Evolutionary conservation across 1,140 invertebrate genomes (phyloP).

Genomic region (Nasonia longicornis): DNA sequence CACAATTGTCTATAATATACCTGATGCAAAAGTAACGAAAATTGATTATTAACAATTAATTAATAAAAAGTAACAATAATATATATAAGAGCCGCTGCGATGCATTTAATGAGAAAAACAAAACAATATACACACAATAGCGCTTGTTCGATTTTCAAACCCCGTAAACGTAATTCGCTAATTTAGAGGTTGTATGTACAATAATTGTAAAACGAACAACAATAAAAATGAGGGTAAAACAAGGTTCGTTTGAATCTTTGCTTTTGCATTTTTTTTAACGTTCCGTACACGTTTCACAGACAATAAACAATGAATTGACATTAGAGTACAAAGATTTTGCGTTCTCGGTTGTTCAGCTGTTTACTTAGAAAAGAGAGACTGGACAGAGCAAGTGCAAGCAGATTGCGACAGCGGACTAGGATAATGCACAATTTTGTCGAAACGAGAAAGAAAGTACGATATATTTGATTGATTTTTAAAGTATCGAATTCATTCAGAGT

Average conservation of each 20-base stretch:
- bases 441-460: conserved; percentile 36
- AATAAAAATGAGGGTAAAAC: conserved; percentile 1
- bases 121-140: background rate
- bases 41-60: background rate
- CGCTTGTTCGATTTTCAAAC: conserved; percentile 34
- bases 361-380: conserved; percentile 21
- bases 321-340: conserved; percentile 45
- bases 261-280: conserved; percentile 43
- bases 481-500: conserved; percentile 34
- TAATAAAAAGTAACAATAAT: background rate
- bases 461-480: conserved; percentile 37
- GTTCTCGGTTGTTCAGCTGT: conserved; percentile 25
- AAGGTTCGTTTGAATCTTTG: conserved; percentile 26
- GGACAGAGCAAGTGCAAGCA: conserved; percentile 29
- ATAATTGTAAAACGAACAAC: conserved; percentile 4
- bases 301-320: conserved; percentile 44
- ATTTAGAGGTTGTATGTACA: background rate
- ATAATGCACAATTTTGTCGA: conserved; percentile 14
- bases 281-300: conserved; percentile 39
- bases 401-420: conserved; percentile 22
- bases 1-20: conserved; percentile 25
- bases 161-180: background rate
- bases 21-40: conserved; percentile 19
- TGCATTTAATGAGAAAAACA: conserved; percentile 23
- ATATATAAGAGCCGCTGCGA: conserved; percentile 23